These are phyloP conservation scores for Drosophila pandora DNA, from an alignment of 1,140 invertebrate genomes.

Conservation along the genomic window DNA sequence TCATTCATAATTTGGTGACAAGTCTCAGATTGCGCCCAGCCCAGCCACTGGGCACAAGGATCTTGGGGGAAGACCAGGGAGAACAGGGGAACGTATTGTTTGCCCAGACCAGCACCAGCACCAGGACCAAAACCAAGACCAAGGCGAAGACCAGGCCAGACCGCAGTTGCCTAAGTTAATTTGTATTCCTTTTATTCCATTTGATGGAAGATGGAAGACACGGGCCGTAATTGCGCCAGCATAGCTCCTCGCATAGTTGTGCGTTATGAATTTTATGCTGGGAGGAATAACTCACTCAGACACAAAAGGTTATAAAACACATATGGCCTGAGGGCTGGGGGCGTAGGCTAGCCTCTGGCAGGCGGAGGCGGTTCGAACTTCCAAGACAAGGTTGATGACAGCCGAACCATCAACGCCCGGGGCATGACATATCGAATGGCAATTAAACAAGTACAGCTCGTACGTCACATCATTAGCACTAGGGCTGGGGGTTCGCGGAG, in stretches of 20 bases:
- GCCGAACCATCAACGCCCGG: constrained; percentile 26
- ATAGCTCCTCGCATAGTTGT: constrained; percentile 38
- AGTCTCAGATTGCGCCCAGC: constrained; percentile 69
- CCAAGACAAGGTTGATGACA: constrained; percentile 70
- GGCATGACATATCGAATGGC: constrained; percentile 69
- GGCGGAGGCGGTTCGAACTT: background rate
- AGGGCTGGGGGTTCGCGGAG: constrained; percentile 9
- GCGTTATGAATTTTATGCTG: constrained; percentile 77
- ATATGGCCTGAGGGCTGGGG: constrained; percentile 17
- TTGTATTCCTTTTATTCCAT: constrained; percentile 78
- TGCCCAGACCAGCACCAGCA: constrained; percentile 9
- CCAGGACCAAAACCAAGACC: background rate
- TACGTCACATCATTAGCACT: constrained; percentile 50
- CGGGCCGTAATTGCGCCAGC: constrained; percentile 24
- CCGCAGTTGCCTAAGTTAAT: constrained; percentile 73
- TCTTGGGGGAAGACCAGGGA: background rate
- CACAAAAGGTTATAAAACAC: constrained; percentile 76
- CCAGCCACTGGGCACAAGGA: constrained; percentile 13
- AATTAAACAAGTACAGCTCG: constrained; percentile 67
- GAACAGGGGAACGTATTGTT: constrained; percentile 17
- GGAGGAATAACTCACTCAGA: constrained; percentile 74
- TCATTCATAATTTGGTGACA: constrained; percentile 83
- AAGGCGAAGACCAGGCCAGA: constrained; percentile 10
- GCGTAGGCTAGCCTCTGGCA: background rate
- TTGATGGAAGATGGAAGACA: constrained; percentile 65